phyloP scores from a whole-genome alignment of 1,140 invertebrate species.

The Cephus cinctus region DNA sequence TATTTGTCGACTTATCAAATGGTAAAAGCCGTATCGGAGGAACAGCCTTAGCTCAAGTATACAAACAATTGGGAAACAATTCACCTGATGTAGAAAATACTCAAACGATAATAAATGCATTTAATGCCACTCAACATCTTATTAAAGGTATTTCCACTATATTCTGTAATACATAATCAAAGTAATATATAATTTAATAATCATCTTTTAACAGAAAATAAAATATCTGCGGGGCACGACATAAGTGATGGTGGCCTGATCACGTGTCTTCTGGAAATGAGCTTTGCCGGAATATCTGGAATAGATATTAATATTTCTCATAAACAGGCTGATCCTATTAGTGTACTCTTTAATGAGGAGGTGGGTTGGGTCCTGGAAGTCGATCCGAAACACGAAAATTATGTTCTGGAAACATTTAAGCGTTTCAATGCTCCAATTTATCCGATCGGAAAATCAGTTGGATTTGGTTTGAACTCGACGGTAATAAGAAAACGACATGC shows the following conservation, averaged over 20 bases:
- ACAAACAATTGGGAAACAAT: conserved; percentile 78
- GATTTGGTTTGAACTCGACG: conserved; percentile 67
- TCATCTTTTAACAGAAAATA: conserved; percentile 67
- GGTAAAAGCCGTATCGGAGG: conserved; percentile 78
- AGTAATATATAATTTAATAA: conserved; percentile 22
- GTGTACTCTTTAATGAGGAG: conserved; percentile 87
- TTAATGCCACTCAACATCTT: conserved; percentile 80
- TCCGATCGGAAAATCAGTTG: conserved; percentile 69
- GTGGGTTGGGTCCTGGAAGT: conserved; percentile 91
- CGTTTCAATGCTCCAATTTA: conserved; percentile 64
- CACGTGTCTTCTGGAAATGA: conserved; percentile 91
- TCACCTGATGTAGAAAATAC: conserved; percentile 79
- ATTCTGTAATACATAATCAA: conserved; percentile 7
- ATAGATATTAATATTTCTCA: conserved; percentile 67
- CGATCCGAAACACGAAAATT: conserved; percentile 52
- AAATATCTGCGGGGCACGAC: conserved; percentile 89
- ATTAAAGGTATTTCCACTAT: conserved; percentile 64
- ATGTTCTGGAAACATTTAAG: conserved; percentile 65
- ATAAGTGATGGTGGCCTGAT: conserved; percentile 94
- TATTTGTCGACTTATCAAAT: conserved; percentile 71
- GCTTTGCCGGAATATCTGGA: conserved; percentile 87
- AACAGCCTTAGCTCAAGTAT: conserved; percentile 89
- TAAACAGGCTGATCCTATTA: conserved; percentile 59
- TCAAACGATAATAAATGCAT: conserved; percentile 68
- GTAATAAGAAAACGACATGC: conserved; percentile 44